Evolutionary conservation across 2,113 vertebrate genomes (phyloP).

Genomic region (Coptodon rendalli): DNA sequence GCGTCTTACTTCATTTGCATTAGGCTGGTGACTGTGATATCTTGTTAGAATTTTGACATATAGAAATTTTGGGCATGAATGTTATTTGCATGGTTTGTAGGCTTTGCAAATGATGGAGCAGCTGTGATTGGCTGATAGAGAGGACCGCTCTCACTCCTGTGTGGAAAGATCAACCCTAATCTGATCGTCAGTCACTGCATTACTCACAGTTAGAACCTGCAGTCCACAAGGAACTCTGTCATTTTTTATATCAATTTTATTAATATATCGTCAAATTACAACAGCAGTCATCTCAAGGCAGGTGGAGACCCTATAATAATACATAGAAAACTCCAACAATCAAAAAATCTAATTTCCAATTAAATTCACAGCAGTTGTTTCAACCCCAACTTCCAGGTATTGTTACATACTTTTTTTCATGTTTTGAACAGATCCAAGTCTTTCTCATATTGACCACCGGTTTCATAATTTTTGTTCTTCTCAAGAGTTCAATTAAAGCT

Average conservation of each 20-base stretch:
- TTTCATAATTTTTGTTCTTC: neutral
- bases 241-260: neutral
- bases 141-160: neutral
- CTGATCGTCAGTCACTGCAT: neutral
- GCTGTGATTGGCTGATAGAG: neutral
- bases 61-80: neutral
- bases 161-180: neutral
- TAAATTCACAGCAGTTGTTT: neutral
- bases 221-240: neutral
- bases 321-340: neutral
- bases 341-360: neutral
- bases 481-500: neutral
- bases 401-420: neutral
- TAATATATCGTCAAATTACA: neutral
- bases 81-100: neutral
- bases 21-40: neutral
- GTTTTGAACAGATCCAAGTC: neutral
- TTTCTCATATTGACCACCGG: neutral
- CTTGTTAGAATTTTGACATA: neutral
- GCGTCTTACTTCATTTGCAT: neutral
- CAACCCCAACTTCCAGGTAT: neutral
- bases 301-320: neutral
- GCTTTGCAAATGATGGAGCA: neutral
- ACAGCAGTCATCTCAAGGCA: neutral
- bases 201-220: neutral